These are phyloP conservation scores for Halocaridina rubra DNA, from an alignment of 2,888 invertebrate genomes.

Conservation along the genomic window DNA sequence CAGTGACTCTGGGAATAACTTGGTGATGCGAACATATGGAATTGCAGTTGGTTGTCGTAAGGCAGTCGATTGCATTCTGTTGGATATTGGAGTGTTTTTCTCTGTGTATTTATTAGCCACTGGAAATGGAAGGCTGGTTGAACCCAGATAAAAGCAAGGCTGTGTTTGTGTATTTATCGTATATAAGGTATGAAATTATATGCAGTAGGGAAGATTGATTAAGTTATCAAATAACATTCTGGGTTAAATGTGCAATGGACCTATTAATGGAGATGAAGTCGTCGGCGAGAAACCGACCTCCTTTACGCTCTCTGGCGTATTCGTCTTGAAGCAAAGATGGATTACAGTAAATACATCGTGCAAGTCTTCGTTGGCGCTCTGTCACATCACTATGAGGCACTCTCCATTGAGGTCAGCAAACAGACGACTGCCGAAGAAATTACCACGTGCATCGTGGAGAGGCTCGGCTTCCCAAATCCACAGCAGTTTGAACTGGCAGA, in stretches of 20 bases:
- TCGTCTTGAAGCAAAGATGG: slow-evolving; percentile 64
- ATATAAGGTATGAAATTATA: background rate
- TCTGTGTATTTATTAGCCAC: background rate
- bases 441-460: slow-evolving; percentile 86
- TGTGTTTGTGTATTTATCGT: background rate
- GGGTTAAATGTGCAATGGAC: background rate
- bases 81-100: too few species aligned
- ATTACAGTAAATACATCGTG: slow-evolving; percentile 75
- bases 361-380: slow-evolving; percentile 91
- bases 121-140: slow-evolving; percentile 17
- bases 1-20: too few species aligned
- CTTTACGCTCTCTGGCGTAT: background rate
- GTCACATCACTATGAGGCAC: slow-evolving; percentile 87
- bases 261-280: slow-evolving; percentile 2
- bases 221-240: background rate
- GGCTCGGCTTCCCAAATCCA: slow-evolving; percentile 75
- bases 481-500: slow-evolving; percentile 86
- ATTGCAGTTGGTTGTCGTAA: too few species aligned
- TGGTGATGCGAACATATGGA: too few species aligned
- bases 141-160: background rate
- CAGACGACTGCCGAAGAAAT: slow-evolving; percentile 93
- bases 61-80: too few species aligned
- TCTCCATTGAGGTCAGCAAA: slow-evolving; percentile 90
- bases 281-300: slow-evolving; percentile 6
- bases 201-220: background rate